Base-by-base conservation (phyloP, 1,140 invertebrate genomes). In the Sitophilus oryzae region DNA sequence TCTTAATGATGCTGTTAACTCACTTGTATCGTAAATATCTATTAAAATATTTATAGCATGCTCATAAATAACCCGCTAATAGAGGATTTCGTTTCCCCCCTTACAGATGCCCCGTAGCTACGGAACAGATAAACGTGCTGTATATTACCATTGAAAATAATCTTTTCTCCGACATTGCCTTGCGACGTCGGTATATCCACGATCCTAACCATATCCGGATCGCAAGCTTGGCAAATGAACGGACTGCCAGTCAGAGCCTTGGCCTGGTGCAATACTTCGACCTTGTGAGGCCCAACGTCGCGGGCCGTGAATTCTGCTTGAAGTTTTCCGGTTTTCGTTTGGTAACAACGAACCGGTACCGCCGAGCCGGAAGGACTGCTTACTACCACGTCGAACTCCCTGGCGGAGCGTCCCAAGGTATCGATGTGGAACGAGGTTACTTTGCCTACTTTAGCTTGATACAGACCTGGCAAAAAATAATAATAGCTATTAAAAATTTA, bases 201-300 rank as follows among this genome's bases (percentile, higher is more conserved):
- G 18, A 89, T 69, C 58, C 66, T 63, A 6, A 71, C 69, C 37
- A 45, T 59, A 48, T 71, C 69, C 1, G 92, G 82, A 74, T 99
- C 94, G 69, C 92, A 96, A 0, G 93, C 89, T 73, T 98, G 91
- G 66, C 95, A 96, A 52, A 83, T 88, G 74, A 94, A 99, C 14
- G 96, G 96, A 60, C 93, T 97, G 15, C 95, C 94, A n/a, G 85
- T 79, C 15, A 99, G 82, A 14, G 89, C 84, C 67, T 93, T 91
- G 0, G 92, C 89, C 56, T 89, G 85, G 71, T 95, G 94, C 10
- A 95, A 76, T 1, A 98, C 93, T 71, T 98, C 84, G 59, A 84
- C 79, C 36, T 79, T 77, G 64, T 82, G 82, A 42, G 82, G 76
- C 21, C 82, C 82, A 9, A 86, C 79, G 59, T 83, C 83, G 61